Conservation (phyloP, 1,140 invertebrate genomes). For the Caenorhabditis elegans region WBcel235 BX284606.5:6520001-6520500, state of each 20-base stretch:
- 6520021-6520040: conserved; percentile 1
- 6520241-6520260: conserved; percentile 5
- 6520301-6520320: too few species aligned
- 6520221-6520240: not conserved
- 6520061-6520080: not conserved
- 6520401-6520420: conserved; percentile 1
- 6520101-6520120: conserved; percentile 14
- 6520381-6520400: not conserved
- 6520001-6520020: not conserved
- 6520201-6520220: conserved; percentile 24
- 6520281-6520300: too few species aligned
- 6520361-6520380: conserved; percentile 1
- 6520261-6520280: not conserved
- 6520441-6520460: conserved; percentile 26
- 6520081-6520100: not conserved
- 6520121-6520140: conserved; percentile 15
- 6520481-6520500: conserved; percentile 13
- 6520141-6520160: conserved; percentile 6
- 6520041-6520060: not conserved
- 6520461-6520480: conserved; percentile 30
- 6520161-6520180: conserved; percentile 29
- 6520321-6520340: not conserved
- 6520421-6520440: too few species aligned
- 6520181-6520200: conserved; percentile 14
- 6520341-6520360: not conserved